Evolutionary conservation across 2,888 invertebrate genomes (phyloP).

Genomic region (Tanypteryx hageni): DNA sequence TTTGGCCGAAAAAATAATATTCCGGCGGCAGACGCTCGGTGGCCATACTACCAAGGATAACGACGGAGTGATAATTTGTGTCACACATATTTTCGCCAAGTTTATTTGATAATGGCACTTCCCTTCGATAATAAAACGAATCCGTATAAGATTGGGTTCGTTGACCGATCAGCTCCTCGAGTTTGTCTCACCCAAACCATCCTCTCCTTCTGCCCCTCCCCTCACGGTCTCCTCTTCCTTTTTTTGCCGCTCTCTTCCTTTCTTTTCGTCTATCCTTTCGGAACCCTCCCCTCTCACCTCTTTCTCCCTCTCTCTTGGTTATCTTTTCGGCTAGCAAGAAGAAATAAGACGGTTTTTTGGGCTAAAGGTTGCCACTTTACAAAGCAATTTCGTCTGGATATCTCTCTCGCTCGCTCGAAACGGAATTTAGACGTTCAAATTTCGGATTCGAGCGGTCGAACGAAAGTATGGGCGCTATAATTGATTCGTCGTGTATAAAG

Average conservation of each 20-base stretch:
- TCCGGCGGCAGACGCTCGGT: background rate
- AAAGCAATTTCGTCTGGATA: background rate
- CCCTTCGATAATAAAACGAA: background rate
- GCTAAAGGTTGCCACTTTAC: conserved; percentile 17
- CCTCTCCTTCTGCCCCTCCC: background rate
- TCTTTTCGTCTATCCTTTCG: background rate
- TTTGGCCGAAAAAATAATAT: background rate
- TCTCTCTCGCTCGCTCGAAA: background rate
- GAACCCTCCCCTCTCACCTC: conserved; percentile 25
- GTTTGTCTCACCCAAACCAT: background rate
- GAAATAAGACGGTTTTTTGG: conserved; percentile 5
- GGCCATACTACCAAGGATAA: background rate
- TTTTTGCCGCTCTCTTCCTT: background rate
- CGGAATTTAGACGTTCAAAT: background rate
- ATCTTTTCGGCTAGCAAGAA: background rate
- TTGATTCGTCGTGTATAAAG: background rate
- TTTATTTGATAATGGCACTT: background rate
- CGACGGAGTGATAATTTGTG: background rate
- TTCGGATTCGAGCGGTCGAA: background rate
- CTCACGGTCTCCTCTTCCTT: background rate
- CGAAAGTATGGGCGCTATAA: background rate
- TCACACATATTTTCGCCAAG: conserved; percentile 7
- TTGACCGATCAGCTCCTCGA: conserved; percentile 56
- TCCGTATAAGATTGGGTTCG: conserved; percentile 44
- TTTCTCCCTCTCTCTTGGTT: background rate